Percentiles rank a stretch among this genome's conserved stretches.
Evolutionary conservation across 1,140 invertebrate genomes (phyloP).

Genomic region (roundworm (Caenorhabditis elegans)): DNA sequence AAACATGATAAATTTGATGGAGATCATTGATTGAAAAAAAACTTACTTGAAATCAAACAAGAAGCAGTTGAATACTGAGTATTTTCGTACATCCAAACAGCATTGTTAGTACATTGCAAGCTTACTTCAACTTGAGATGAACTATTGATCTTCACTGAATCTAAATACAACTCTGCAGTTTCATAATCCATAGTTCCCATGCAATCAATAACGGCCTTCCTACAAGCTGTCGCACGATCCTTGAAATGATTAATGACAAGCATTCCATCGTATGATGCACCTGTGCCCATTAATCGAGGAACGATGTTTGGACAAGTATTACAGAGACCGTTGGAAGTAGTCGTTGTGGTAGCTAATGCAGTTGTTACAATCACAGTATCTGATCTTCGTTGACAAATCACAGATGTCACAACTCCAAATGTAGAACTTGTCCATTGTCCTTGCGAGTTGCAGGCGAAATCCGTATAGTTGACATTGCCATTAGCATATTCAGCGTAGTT

Average conservation of each 20-base stretch:
- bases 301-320: neutral
- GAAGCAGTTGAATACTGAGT: neutral
- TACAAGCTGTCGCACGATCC: neutral
- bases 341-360: neutral
- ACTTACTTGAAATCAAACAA: neutral
- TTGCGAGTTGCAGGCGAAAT: neutral
- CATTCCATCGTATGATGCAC: neutral
- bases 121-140: neutral
- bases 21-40: no score
- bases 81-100: neutral
- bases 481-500: neutral
- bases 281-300: neutral
- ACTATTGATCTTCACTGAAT: neutral
- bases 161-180: neutral
- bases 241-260: neutral
- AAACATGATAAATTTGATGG: no score
- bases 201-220: neutral
- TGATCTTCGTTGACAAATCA: neutral
- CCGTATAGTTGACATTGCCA: neutral
- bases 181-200: neutral
- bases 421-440: neutral
- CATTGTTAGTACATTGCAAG: neutral
- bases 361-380: neutral
- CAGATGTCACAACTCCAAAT: neutral
- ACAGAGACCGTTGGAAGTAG: neutral